Conservation (phyloP, 35 echinoderm and acorn worm species). For the Nesometra sesokonis region DNA sequence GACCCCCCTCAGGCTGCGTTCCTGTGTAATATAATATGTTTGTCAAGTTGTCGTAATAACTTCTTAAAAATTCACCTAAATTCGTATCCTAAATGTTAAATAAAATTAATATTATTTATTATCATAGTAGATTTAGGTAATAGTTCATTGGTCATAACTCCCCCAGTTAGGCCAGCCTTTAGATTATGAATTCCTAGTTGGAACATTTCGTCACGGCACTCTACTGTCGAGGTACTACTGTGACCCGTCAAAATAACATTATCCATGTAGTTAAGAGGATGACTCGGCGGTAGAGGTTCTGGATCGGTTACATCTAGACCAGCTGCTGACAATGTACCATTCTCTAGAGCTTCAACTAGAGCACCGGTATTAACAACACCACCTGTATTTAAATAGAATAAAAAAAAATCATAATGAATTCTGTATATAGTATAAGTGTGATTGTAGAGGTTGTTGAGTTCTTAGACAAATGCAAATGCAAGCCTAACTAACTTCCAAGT, state of each 20-base stretch:
- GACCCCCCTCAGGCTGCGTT: too few relatives aligned
- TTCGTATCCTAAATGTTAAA: too few relatives aligned
- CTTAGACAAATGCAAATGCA: too few relatives aligned
- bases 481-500: too few relatives aligned
- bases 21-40: too few relatives aligned
- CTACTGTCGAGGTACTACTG: not conserved
- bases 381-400: not conserved
- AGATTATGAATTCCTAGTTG: conserved; percentile 15
- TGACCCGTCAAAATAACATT: conserved; percentile 46
- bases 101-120: too few relatives aligned
- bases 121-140: too few relatives aligned
- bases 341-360: conserved; percentile 28
- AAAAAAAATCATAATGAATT: too few relatives aligned
- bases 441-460: too few relatives aligned
- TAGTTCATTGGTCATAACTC: conserved; percentile 18
- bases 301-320: conserved; percentile 32
- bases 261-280: conserved; percentile 20
- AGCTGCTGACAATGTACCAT: conserved; percentile 13
- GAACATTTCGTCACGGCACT: not conserved
- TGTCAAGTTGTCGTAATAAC: too few relatives aligned
- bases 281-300: conserved; percentile 35
- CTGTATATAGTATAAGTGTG: too few relatives aligned
- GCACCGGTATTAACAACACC: conserved; percentile 19
- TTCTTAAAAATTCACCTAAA: too few relatives aligned
- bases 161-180: conserved; percentile 11